A percentile compares a stretch with the other conserved stretches of the same genome.
phyloP scores from a whole-genome alignment of 2,888 invertebrate genomes.

The Drosophila multiciliata region DNA sequence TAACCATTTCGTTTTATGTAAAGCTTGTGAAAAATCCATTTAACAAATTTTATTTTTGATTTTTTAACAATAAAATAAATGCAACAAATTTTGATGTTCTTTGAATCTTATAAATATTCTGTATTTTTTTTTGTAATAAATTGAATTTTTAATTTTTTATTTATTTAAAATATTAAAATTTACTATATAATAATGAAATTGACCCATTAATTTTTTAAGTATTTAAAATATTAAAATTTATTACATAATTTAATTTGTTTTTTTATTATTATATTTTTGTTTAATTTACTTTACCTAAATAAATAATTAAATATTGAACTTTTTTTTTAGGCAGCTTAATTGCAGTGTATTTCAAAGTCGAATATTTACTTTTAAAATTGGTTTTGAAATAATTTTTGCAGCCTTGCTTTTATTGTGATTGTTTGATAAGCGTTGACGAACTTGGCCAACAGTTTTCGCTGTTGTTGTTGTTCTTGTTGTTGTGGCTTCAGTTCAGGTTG shows the following conservation, averaged over 20 bases:
- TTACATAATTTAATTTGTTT: background rate
- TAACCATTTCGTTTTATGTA: background rate
- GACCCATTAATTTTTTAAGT: too few species aligned
- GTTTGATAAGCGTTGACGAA: slow-evolving; percentile 49
- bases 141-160: too few species aligned
- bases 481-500: slow-evolving; percentile 34
- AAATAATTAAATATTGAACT: background rate
- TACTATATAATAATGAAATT: background rate
- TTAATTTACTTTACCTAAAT: background rate
- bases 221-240: too few species aligned
- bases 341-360: slow-evolving; percentile 21
- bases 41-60: fast-evolving
- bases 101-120: background rate
- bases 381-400: background rate
- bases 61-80: background rate
- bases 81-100: fast-evolving
- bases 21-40: background rate
- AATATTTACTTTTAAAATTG: background rate
- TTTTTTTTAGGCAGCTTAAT: background rate
- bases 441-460: slow-evolving; percentile 19
- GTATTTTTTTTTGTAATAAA: background rate
- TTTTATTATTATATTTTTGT: background rate
- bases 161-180: too few species aligned
- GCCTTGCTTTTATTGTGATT: slow-evolving; percentile 43
- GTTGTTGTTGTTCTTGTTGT: slow-evolving; percentile 16